Percentiles rank a stretch among this genome's conserved stretches.
These are phyloP conservation scores for Acheta domesticus DNA, from an alignment of 2,888 invertebrate species.

Conservation along the genomic window DNA sequence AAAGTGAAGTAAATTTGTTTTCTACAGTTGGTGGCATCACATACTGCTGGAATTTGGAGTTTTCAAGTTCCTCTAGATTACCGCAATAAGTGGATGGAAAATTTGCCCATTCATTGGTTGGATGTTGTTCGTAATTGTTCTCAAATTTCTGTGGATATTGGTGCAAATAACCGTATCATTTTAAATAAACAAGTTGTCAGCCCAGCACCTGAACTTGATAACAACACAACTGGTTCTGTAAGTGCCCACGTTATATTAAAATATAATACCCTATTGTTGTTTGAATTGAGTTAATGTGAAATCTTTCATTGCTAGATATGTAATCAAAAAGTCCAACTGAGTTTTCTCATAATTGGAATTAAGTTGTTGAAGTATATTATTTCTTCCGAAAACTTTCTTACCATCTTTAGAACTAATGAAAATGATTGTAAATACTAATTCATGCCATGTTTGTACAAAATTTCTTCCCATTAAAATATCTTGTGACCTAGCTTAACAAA, in stretches of 20 bases:
- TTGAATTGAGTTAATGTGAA: too few species aligned
- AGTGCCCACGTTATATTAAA: too few species aligned
- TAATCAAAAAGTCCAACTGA: too few species aligned
- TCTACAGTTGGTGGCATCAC: constrained; percentile 48
- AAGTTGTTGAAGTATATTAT: not conserved
- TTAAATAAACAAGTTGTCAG: not conserved
- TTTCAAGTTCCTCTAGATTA: constrained; percentile 55
- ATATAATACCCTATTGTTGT: too few species aligned
- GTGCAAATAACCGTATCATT: constrained; percentile 28
- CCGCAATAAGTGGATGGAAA: constrained; percentile 60
- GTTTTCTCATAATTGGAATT: too few species aligned
- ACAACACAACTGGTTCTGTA: too few species aligned
- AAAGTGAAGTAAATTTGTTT: constrained; percentile 38
- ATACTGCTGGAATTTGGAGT: constrained; percentile 59
- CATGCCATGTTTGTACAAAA: too few species aligned
- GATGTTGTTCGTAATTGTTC: constrained; percentile 58
- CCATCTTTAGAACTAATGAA: too few species aligned
- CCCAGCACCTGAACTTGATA: not conserved
- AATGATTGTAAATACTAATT: too few species aligned
- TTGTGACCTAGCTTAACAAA: too few species aligned
- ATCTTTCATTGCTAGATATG: too few species aligned
- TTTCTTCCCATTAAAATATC: too few species aligned
- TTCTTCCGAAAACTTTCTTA: constrained; percentile 32
- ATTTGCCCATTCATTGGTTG: constrained; percentile 68
- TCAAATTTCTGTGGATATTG: constrained; percentile 52